A percentile compares a stretch with the other conserved stretches of the same genome.
phyloP scores from a whole-genome alignment of 1,140 invertebrate genomes.

The Akabosia matsudoensis region DNA sequence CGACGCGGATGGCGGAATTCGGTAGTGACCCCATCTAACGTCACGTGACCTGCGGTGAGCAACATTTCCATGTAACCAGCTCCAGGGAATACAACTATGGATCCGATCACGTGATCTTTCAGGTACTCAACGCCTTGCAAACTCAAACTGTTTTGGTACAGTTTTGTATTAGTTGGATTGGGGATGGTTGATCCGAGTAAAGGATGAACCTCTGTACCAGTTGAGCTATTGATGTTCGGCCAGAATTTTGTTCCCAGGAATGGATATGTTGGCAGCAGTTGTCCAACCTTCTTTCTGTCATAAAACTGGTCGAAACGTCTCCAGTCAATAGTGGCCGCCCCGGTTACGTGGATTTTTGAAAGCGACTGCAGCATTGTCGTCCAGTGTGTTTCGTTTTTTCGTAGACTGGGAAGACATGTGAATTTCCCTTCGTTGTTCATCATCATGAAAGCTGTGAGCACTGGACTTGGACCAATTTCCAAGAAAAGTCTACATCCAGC shows the following conservation, averaged over 20 bases:
- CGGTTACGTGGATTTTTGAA: neutral
- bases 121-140: constrained; percentile 21
- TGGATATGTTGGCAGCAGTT: neutral
- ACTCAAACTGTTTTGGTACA: neutral
- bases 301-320: neutral
- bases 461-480: neutral
- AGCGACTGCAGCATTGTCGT: neutral
- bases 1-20: neutral
- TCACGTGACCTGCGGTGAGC: constrained; percentile 20
- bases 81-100: constrained; percentile 28
- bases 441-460: neutral
- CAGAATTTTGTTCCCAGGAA: neutral
- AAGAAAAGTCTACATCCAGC: neutral
- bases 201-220: neutral
- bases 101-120: constrained; percentile 33
- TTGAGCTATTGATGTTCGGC: neutral
- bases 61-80: constrained; percentile 35
- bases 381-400: neutral
- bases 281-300: neutral
- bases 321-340: neutral
- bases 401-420: neutral
- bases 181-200: neutral
- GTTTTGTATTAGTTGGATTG: neutral
- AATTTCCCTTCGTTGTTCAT: neutral
- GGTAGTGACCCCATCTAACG: neutral